Base-by-base conservation (phyloP, 2,797 vertebrate genomes). In the Sternotherus odoratus region DNA sequence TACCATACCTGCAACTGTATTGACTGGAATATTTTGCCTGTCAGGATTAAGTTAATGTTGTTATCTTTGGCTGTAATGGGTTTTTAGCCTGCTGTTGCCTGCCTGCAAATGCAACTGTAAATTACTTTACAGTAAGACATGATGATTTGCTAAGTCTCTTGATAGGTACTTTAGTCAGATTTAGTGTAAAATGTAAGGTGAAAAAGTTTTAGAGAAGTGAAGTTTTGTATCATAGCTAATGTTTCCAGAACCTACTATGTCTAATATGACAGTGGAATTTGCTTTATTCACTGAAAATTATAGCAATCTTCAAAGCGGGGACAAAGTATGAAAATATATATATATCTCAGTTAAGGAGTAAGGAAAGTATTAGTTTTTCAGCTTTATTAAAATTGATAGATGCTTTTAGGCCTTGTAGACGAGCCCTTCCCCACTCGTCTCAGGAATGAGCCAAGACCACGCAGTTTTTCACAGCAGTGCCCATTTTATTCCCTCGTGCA, bases 141-240 rank as follows among this genome's bases (percentile, higher is more conserved):
- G 97, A 97, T 97, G 97, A 98, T 98, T 98, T 98, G 94, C 97
- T 96, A 98, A 98, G 97, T 98, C 97, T 96, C 97, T 97, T 96
- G 95, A 95, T 98, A 98, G 97, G 96, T 97, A 97, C 97, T 98
- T 98, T 95, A 97, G 97, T 95, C 95, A 96, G 94, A 97, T 98
- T 98, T 98, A 98, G 97, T 98, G 95, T 97, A 97, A 98, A 98
- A 98, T 98, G 97, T 98, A 97, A 98, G 97, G 97, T 96, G 97
- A 97, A 93, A 93, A 98, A 96, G 48, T 91, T 96, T 94, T 85
- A 90, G 82, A 89, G 66, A 36, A 33, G 17, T 57, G 72, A 74
- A 1, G 1, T 84, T 96, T 83, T 94, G 77, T 72, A 43, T 60
- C 85, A 82, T 28, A 88, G 78, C n/a, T 89, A 43, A 74, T 83